phyloP scores from a whole-genome alignment of 2,888 invertebrate genomes.

The Scaptomyza reducta region DNA sequence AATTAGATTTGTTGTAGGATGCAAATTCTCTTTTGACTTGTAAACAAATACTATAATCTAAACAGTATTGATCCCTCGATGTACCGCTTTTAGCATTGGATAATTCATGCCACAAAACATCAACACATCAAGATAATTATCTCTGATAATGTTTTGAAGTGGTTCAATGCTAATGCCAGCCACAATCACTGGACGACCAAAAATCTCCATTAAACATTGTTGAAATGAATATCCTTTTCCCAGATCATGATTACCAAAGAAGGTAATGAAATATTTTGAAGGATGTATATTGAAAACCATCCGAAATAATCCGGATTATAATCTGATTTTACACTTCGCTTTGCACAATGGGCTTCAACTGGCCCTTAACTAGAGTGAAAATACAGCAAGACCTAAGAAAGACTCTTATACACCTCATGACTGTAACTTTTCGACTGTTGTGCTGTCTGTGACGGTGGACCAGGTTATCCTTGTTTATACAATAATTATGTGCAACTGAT shows the following conservation, averaged over 20 bases:
- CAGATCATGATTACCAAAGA: background rate
- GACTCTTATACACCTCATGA: constrained; percentile 29
- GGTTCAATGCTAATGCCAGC: constrained; percentile 7
- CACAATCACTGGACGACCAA: constrained; percentile 10
- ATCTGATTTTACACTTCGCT: background rate
- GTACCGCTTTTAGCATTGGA: background rate
- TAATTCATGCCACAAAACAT: constrained; percentile 2
- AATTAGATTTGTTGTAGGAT: background rate
- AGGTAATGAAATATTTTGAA: constrained; percentile 2
- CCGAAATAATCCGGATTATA: background rate
- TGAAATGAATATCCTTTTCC: background rate
- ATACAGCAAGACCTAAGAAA: constrained; percentile 14
- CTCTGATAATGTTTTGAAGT: background rate
- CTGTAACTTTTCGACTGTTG: constrained; percentile 21
- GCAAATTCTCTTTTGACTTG: background rate
- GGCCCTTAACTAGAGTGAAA: constrained; percentile 2
- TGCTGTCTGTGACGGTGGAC: too few species aligned
- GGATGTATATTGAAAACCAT: background rate
- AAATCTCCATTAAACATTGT: constrained; percentile 5
- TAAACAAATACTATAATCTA: constrained; percentile 5
- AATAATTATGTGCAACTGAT: constrained; percentile 21
- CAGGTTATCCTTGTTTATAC: constrained; percentile 13
- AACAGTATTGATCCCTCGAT: background rate
- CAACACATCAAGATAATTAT: background rate
- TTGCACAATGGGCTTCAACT: constrained; percentile 10